These are phyloP conservation scores for Sarotherodon lohbergeri DNA, from an alignment of 2,113 vertebrate genomes.

Conservation along the genomic window DNA sequence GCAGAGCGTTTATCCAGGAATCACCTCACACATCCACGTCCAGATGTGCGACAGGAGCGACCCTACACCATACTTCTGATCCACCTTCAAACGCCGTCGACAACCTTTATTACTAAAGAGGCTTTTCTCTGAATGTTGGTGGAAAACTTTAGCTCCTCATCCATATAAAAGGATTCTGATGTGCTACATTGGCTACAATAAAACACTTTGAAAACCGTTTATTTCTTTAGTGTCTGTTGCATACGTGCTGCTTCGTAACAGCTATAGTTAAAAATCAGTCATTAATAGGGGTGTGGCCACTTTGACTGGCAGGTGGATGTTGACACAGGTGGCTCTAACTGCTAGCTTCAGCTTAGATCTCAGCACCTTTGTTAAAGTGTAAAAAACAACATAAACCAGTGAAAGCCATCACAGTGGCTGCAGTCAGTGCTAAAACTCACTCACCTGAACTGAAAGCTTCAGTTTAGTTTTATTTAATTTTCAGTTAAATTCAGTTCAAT, in stretches of 20 bases:
- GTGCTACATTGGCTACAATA: background rate
- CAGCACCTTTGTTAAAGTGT: no score
- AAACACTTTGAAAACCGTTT: background rate
- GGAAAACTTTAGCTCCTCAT: background rate
- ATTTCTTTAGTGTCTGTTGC: background rate
- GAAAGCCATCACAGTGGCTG: no score
- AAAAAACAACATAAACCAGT: no score
- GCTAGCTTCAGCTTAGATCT: background rate
- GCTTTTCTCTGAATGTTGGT: background rate
- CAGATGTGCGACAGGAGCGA: slow-evolving; percentile 34
- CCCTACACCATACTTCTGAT: slow-evolving; percentile 16
- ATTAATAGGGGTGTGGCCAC: background rate
- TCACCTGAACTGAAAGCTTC: no score
- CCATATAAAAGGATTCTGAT: background rate
- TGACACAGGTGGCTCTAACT: background rate
- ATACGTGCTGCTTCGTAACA: fast-evolving
- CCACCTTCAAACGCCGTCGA: background rate
- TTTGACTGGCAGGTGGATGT: background rate
- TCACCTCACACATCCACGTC: slow-evolving; percentile 48
- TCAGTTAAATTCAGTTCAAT: no score
- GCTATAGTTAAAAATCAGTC: background rate
- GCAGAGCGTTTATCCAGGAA: slow-evolving; percentile 26
- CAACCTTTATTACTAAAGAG: background rate
- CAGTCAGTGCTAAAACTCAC: no score
- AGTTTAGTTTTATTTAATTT: no score